Evolutionary conservation across 23 tunicate genomes (phyloP).

Genomic region (Botrylloides violaceus): DNA sequence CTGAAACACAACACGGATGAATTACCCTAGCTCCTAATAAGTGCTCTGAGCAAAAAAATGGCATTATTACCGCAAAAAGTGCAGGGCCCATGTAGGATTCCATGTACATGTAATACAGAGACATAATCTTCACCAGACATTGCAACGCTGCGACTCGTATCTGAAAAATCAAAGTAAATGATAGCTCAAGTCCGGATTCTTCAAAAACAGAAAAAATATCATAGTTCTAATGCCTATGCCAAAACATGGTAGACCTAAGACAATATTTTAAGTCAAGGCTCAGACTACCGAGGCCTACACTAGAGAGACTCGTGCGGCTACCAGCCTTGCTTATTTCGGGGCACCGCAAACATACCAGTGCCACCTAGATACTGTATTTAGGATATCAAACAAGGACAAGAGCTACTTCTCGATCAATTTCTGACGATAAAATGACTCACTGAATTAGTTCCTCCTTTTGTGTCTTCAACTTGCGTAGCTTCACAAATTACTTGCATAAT

Average conservation of each 20-base stretch:
- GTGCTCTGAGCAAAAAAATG: neutral
- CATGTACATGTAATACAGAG: slow-evolving; percentile 91
- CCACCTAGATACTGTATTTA: no score
- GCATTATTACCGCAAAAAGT: slow-evolving; percentile 59
- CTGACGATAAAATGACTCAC: no score
- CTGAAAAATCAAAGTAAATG: no score
- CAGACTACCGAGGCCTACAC: no score
- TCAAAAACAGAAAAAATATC: neutral
- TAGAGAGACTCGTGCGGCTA: no score
- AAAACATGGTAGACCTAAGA: no score
- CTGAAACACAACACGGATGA: slow-evolving; percentile 17
- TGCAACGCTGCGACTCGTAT: slow-evolving; percentile 92
- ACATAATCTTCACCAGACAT: slow-evolving; percentile 94
- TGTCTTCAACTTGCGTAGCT: slow-evolving; percentile 87
- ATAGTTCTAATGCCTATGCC: neutral
- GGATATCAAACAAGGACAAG: no score
- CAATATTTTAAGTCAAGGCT: no score
- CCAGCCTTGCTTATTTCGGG: no score
- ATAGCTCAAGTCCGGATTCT: neutral
- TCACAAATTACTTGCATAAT: slow-evolving; percentile 98
- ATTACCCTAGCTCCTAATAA: neutral
- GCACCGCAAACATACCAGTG: no score
- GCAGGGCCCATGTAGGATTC: slow-evolving; percentile 97
- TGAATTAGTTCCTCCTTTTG: slow-evolving; percentile 35
- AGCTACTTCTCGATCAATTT: no score